Evolutionary conservation across 2,888 invertebrate genomes (phyloP).

Genomic region (Mythimna loreyi): DNA sequence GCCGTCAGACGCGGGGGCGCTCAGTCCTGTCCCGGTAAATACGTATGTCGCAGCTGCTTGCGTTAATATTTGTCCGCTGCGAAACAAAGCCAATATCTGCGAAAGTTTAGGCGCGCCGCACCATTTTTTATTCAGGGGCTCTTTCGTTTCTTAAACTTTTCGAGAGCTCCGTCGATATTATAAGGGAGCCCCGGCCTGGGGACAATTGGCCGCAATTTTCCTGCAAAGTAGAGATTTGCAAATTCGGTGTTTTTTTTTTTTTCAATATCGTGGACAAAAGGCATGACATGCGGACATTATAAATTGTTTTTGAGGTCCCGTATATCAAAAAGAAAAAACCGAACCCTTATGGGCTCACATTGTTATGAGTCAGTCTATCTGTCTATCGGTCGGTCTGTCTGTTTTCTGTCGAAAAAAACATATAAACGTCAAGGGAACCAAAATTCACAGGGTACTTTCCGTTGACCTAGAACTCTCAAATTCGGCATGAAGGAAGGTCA

Average conservation of each 20-base stretch:
- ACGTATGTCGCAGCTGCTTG: constrained; percentile 77
- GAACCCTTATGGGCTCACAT: too few relatives aligned
- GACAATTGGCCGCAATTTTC: constrained; percentile 74
- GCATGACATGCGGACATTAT: constrained; percentile 11
- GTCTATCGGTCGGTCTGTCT: too few relatives aligned
- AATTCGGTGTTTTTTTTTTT: constrained; percentile 59
- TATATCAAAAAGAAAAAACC: too few relatives aligned
- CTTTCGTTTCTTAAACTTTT: constrained; percentile 80
- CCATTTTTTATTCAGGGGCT: constrained; percentile 85
- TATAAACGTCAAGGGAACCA: too few relatives aligned
- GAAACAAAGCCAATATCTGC: constrained; percentile 85
- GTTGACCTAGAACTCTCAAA: too few relatives aligned
- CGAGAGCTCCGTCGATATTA: constrained; percentile 73
- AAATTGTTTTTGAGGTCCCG: too few relatives aligned
- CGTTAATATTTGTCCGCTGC: constrained; percentile 79
- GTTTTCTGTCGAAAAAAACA: too few relatives aligned
- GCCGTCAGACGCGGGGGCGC: constrained; percentile 37
- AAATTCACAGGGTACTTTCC: too few relatives aligned
- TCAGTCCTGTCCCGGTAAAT: constrained; percentile 47
- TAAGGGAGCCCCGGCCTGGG: constrained; percentile 64
- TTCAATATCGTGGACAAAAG: constrained; percentile 44
- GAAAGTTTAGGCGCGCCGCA: constrained; percentile 78
- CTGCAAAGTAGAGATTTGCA: constrained; percentile 62
- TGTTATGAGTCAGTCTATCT: too few relatives aligned
- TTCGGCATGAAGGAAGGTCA: too few relatives aligned